Evolutionary conservation across 1,140 invertebrate species (phyloP).

Genomic region (Lepidostoma basale): DNA sequence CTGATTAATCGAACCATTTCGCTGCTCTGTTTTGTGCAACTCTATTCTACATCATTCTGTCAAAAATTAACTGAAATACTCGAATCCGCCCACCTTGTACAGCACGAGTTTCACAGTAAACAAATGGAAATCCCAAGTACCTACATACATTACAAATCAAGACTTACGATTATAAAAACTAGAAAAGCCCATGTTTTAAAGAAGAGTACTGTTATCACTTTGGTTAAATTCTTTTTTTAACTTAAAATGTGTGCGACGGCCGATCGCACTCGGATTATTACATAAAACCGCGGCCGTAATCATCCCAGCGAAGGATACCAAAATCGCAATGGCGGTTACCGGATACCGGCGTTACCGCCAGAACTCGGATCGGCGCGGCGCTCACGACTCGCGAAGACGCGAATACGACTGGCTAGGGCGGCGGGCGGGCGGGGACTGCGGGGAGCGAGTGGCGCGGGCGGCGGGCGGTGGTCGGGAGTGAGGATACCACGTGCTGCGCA

Average conservation of each 20-base stretch:
- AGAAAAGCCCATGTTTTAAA: conserved; percentile 25
- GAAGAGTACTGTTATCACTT: not conserved
- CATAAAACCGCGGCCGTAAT: conserved; percentile 29
- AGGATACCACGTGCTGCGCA: conserved; percentile 30
- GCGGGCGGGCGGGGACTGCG: conserved; percentile 16
- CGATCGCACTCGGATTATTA: conserved; percentile 24
- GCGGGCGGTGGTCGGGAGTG: not conserved
- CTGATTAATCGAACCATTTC: not conserved
- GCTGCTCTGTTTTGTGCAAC: not conserved
- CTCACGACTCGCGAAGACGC: not conserved
- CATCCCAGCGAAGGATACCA: conserved; percentile 9
- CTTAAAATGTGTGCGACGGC: conserved; percentile 4
- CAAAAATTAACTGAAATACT: conserved; percentile 18
- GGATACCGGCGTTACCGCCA: too few species aligned
- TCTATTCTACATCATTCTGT: conserved; percentile 19
- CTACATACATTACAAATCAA: not conserved
- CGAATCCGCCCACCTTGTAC: conserved; percentile 25
- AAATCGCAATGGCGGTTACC: conserved; percentile 28
- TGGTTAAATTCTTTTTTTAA: not conserved
- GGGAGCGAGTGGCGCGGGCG: conserved; percentile 44
- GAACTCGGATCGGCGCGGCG: not conserved
- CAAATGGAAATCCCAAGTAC: conserved; percentile 27
- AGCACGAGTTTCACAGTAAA: conserved; percentile 15
- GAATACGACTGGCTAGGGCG: not conserved
- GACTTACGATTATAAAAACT: conserved; percentile 35